These are phyloP conservation scores for Chloropsis hardwickii DNA, from an alignment of 2,113 vertebrate genomes.

Conservation along the genomic window DNA sequence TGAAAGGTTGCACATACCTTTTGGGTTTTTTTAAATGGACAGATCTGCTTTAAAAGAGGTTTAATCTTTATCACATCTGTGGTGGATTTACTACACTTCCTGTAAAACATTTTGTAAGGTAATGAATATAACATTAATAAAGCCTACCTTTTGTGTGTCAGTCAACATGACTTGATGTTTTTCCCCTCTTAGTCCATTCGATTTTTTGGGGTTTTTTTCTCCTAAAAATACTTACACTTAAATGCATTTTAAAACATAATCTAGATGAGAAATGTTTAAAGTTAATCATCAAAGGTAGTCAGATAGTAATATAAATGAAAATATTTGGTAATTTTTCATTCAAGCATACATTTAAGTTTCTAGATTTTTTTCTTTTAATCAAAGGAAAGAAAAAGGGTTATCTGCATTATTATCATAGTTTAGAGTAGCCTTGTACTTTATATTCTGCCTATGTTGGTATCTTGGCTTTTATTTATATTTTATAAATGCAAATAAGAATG, in stretches of 20 bases:
- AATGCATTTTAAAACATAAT: background rate
- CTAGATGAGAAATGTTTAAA: background rate
- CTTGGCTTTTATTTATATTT: background rate
- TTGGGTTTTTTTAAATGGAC: slow-evolving; percentile 40
- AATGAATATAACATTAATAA: slow-evolving; percentile 20
- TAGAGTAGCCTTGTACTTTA: background rate
- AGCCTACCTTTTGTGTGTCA: background rate
- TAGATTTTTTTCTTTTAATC: background rate
- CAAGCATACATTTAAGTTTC: background rate
- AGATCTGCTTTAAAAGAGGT: slow-evolving; percentile 27
- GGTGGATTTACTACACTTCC: slow-evolving; percentile 31
- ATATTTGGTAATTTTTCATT: background rate
- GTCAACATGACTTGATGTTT: background rate
- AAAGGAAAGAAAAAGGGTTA: background rate
- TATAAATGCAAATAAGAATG: background rate
- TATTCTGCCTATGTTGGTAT: background rate
- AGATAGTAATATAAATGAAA: background rate
- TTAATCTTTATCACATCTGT: slow-evolving; percentile 54
- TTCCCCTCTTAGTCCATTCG: background rate
- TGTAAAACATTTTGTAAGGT: background rate
- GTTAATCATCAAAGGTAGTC: background rate
- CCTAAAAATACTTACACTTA: background rate
- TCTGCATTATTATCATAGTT: background rate
- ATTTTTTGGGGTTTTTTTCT: background rate
- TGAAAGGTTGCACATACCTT: slow-evolving; percentile 28